Evolutionary conservation across 2,888 invertebrate species (phyloP).

Genomic region (Drosophila aldrichi): DNA sequence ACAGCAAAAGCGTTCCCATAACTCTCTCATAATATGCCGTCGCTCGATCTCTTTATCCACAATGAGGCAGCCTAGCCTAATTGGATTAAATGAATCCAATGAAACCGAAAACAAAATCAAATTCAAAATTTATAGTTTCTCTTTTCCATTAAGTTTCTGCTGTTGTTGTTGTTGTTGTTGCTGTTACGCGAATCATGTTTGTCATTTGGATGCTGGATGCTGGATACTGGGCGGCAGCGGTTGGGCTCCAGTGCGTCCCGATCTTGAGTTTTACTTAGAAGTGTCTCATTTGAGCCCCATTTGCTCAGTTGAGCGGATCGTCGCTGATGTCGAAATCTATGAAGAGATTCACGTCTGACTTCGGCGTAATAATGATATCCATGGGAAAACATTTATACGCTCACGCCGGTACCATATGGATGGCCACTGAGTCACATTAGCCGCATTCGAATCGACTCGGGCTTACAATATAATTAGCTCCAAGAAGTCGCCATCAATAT

Average conservation of each 20-base stretch:
- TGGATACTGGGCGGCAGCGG: conserved; percentile 18
- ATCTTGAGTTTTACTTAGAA: conserved; percentile 66
- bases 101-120: conserved; percentile 75
- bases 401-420: conserved; percentile 28
- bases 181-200: conserved; percentile 71
- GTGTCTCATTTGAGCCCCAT: conserved; percentile 51
- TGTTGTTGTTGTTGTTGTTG: not conserved
- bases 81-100: conserved; percentile 73
- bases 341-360: conserved; percentile 50
- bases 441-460: not conserved
- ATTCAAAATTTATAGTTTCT: conserved; percentile 34
- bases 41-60: conserved; percentile 37
- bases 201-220: conserved; percentile 47
- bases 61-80: conserved; percentile 60
- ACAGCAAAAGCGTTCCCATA: conserved; percentile 68
- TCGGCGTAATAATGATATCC: conserved; percentile 71
- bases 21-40: conserved; percentile 44
- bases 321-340: conserved; percentile 69
- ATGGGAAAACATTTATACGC: conserved; percentile 62
- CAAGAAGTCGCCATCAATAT: conserved; percentile 51
- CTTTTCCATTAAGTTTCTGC: conserved; percentile 10
- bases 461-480: conserved; percentile 26
- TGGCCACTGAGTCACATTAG: conserved; percentile 45
- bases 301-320: conserved; percentile 73
- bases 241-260: conserved; percentile 26